Evolutionary conservation across 2,888 invertebrate species (phyloP).

Genomic region (Rapana venosa): DNA sequence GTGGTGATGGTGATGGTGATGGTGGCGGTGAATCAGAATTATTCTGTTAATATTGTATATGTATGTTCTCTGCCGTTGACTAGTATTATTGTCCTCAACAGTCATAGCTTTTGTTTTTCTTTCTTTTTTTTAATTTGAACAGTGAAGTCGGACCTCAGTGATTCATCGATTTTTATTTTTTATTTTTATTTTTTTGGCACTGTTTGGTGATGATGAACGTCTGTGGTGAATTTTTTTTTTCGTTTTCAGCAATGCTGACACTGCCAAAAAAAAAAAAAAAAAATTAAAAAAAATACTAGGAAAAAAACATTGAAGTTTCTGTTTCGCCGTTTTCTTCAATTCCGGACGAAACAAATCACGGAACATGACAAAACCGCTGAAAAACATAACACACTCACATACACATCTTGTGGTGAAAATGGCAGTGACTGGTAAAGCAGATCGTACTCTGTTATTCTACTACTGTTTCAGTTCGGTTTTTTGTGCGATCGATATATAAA

Average conservation of each 20-base stretch:
- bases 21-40: no score
- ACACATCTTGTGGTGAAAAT: no score
- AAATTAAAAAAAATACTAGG: no score
- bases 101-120: background rate
- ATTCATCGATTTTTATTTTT: background rate
- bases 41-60: background rate
- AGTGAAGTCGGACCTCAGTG: background rate
- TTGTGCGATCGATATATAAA: no score
- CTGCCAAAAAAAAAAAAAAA: constrained; percentile 23
- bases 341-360: background rate
- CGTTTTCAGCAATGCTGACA: constrained; percentile 30
- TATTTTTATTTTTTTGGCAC: background rate
- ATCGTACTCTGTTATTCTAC: no score
- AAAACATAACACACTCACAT: no score
- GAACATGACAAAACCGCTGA: no score
- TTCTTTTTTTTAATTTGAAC: no score
- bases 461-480: no score
- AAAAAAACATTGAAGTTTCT: background rate
- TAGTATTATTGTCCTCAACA: constrained; percentile 23
- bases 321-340: background rate
- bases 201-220: background rate
- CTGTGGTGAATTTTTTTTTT: background rate
- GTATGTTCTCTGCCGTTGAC: background rate
- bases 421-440: no score
- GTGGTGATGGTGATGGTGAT: background rate